These are phyloP conservation scores for Aphrophora alni DNA, from an alignment of 2,888 invertebrate genomes.

Conservation along the genomic window DNA sequence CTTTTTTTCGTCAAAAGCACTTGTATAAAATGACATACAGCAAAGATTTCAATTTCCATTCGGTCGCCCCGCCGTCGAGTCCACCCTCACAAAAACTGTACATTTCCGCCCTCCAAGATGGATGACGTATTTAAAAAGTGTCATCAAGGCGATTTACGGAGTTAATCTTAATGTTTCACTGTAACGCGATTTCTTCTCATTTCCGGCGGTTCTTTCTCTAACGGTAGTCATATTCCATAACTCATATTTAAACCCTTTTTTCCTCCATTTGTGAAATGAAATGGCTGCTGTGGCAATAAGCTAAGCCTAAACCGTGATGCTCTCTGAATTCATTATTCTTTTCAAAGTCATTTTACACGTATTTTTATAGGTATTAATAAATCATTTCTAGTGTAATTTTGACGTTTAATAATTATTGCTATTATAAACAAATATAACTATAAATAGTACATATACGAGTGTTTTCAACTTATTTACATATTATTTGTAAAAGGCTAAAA, in stretches of 20 bases:
- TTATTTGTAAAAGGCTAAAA: too few species aligned
- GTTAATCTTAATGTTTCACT: neutral
- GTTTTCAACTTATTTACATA: too few species aligned
- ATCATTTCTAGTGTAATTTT: too few species aligned
- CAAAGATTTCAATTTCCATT: neutral
- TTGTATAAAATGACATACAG: neutral
- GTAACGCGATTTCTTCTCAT: neutral
- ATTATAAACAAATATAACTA: too few species aligned
- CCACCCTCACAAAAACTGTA: conserved; percentile 5
- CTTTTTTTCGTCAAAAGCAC: too few species aligned
- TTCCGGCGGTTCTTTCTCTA: neutral
- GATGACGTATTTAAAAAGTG: conserved; percentile 40
- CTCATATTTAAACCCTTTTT: neutral
- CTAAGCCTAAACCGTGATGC: too few species aligned
- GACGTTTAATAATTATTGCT: too few species aligned
- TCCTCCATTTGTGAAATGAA: neutral
- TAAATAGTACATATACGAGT: too few species aligned
- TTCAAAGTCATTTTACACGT: too few species aligned
- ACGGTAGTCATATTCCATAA: neutral
- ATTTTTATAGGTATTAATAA: too few species aligned
- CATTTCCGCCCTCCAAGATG: conserved; percentile 18
- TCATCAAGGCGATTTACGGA: conserved; percentile 39
- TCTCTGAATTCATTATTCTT: too few species aligned
- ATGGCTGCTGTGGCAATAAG: neutral
- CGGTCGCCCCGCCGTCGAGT: neutral